Evolutionary conservation across 92 coral and sea anemone species (phyloP).

Genomic region (Zoanthus gigantus): DNA sequence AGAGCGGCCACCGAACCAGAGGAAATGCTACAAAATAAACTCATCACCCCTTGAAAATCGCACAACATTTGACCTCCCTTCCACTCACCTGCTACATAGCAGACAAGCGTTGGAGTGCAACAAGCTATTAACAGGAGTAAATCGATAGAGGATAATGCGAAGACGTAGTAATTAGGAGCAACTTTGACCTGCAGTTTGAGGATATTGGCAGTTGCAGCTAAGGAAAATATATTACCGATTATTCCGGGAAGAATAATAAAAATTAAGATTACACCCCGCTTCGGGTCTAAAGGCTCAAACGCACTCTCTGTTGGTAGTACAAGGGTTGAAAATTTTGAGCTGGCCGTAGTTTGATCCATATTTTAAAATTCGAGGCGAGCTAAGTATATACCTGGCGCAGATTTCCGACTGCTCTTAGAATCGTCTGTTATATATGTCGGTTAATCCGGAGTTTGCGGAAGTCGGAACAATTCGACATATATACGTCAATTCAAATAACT

Average conservation of each 20-base stretch:
- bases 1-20: conserved; percentile 40
- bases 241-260: conserved; percentile 39
- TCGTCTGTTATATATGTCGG: too few relatives aligned
- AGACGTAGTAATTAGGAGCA: conserved; percentile 41
- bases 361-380: not conserved
- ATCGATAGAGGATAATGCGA: conserved; percentile 32
- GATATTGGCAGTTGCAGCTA: conserved; percentile 31
- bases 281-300: conserved; percentile 15
- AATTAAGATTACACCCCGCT: conserved; percentile 18
- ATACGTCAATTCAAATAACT: too few relatives aligned
- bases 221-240: conserved; percentile 38
- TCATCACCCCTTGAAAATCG: conserved; percentile 41
- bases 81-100: conserved; percentile 27
- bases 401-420: too few relatives aligned
- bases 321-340: not conserved
- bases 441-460: too few relatives aligned
- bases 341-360: not conserved
- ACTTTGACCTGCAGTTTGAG: conserved; percentile 41
- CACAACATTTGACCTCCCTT: conserved; percentile 37
- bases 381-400: too few relatives aligned
- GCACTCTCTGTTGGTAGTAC: not conserved
- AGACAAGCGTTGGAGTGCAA: conserved; percentile 32
- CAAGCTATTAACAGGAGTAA: conserved; percentile 26
- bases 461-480: too few relatives aligned
- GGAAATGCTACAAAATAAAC: conserved; percentile 33